phyloP scores from a whole-genome alignment of 1,140 invertebrate genomes.

The Bradynema listronoti region DNA sequence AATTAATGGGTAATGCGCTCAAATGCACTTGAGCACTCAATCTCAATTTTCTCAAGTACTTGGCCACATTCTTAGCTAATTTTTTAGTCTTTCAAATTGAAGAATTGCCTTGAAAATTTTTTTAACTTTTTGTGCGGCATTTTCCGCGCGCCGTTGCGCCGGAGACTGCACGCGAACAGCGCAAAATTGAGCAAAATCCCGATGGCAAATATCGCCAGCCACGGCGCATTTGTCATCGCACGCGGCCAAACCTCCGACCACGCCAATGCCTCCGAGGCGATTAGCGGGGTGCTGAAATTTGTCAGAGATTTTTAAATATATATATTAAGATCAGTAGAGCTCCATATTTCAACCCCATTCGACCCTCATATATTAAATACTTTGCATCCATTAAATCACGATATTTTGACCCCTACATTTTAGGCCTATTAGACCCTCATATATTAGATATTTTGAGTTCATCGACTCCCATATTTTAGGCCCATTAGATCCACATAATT shows the following conservation, averaged over 20 bases:
- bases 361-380: background rate
- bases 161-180: conserved; percentile 21
- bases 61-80: no score
- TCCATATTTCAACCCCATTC: background rate
- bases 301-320: background rate
- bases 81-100: background rate
- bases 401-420: background rate
- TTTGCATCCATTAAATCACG: background rate
- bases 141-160: conserved; percentile 8
- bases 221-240: conserved; percentile 8
- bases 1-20: no score
- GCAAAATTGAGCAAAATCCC: conserved; percentile 25
- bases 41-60: no score
- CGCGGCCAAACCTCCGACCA: conserved; percentile 21
- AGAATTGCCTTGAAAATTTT: no score
- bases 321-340: background rate
- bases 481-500: background rate
- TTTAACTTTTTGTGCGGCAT: conserved; percentile 17
- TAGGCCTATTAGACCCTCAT: background rate
- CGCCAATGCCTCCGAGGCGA: conserved; percentile 13
- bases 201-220: conserved; percentile 10
- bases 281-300: conserved; percentile 26
- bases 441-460: background rate
- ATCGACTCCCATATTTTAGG: background rate
- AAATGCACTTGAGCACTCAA: no score